Base-by-base conservation (phyloP, 2,888 invertebrate species). In the Diploptera punctata region DNA sequence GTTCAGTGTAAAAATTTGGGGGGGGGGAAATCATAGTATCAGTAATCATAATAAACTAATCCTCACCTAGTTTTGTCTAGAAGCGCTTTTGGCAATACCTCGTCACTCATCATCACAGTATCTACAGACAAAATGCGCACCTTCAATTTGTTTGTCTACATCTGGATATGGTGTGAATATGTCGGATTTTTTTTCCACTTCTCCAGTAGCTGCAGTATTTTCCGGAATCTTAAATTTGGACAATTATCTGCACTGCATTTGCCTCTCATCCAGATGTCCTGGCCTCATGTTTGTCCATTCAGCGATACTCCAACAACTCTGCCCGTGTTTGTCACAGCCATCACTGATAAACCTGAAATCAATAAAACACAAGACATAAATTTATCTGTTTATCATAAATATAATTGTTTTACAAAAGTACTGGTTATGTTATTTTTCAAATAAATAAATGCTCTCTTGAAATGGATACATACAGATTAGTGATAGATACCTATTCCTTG, bases 71-170 rank as follows among this genome's bases (percentile, higher is more conserved):
- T 87, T 77, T 84, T 87, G 65, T 86, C 83, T 76, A 91, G 81
- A 16, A 92, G 83, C 21, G 84, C 84, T 75, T 88, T 89, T 77
- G n/a, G 89, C 91, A 73, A 92, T 87, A 2, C 92, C 92, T 75
- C 86, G 85, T 65, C n/a, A n/a, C 89, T 89, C 74, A 91, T 84
- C 86, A 89, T 91, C 16, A 83, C 83, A 0, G 84, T 85, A 76
- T 92, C 90, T 1, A 91, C 91, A 0, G 91, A 90, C 0, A 91
- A 83, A 43, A 92, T 88, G 78, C 88, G 89, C 13, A 91, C n/a
- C 83, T 67, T 90, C 90, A 67, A 91, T 82, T 49, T 88, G 80
- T 43, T 83, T 84, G 33, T 87, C 79, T 0, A 87, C 84, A 77
- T 75, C 71, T 44, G 80, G 77, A 26, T 68, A 75, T 80, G 7